These are phyloP conservation scores for Megalops atlanticus DNA, from an alignment of 2,113 vertebrate species.

Conservation along the genomic window DNA sequence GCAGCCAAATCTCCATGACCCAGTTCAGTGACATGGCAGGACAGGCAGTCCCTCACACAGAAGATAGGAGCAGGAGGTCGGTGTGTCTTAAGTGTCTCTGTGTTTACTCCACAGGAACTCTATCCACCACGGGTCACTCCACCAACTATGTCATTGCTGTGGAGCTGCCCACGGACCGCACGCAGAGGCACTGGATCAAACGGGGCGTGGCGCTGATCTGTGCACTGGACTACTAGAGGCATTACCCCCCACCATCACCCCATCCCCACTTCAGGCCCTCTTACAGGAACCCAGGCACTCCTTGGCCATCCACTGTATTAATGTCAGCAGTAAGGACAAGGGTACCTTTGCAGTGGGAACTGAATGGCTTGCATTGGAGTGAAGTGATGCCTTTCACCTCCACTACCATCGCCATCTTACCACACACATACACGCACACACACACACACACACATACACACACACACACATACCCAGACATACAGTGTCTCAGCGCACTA, in stretches of 20 bases:
- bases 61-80: not conserved
- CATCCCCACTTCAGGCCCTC: too few relatives aligned
- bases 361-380: too few relatives aligned
- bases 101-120: slow-evolving; percentile 69
- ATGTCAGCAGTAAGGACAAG: too few relatives aligned
- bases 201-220: slow-evolving; percentile 85
- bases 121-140: slow-evolving; percentile 86
- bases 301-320: too few relatives aligned
- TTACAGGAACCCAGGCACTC: not conserved
- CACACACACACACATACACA: slow-evolving; percentile 1
- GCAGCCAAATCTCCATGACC: not conserved
- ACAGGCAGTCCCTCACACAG: not conserved
- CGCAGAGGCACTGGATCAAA: slow-evolving; percentile 87
- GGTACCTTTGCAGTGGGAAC: too few relatives aligned
- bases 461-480: not conserved
- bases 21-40: not conserved
- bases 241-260: not conserved
- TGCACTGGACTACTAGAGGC: slow-evolving; percentile 81
- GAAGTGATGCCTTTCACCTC: too few relatives aligned
- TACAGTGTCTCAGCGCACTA: not conserved
- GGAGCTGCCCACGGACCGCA: slow-evolving; percentile 76
- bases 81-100: not conserved
- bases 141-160: slow-evolving; percentile 86
- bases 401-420: too few relatives aligned
- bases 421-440: not conserved